Base-by-base conservation (phyloP, 1,140 invertebrate species). In the Anoplolepis gracilipes region DNA sequence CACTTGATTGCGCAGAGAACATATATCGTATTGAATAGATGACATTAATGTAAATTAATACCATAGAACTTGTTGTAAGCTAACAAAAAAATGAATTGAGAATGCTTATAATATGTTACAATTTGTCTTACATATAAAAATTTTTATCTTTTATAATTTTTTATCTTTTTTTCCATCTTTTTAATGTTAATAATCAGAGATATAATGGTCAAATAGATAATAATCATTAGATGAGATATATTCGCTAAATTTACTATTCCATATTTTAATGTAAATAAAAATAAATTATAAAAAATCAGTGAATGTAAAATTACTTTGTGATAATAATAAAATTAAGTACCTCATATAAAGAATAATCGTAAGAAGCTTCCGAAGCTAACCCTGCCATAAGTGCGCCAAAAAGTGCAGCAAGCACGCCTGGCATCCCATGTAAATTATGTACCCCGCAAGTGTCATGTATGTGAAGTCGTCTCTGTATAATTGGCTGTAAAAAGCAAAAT, bases 371-470 rank as follows among this genome's bases (percentile, higher is more conserved):
- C 3, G 96, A 96, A 1, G 98, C 98, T 8, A 98, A 87, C 10
- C 95, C 96, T 10, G 98, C 97, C 91, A 97, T 97, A 19, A 99
- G 91, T 1, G 97, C 96, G 0, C 98, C 97, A 36, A 97, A 96
- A 53, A 99, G 92, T 57, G 97, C 98, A 5, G 97, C 98, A 22
- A 98, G 94, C 2, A 99, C 92, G 19, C 98, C 98, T 0, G 99
- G 99, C 97, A 99, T 98, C 0, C 99, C 99, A 92, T 99, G 99
- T 11, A 99, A 96, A 95, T 99, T 99, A 95, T 99, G 97, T 0
- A 99, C 98, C 2, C 99, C 99, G 93, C 98, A 99, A 1, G 98
- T 99, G 93, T 99, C 99, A 91, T 98, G 97, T 57, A 99, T 94
- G 67, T 97, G 96, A 4, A 98, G 92, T 65, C 96, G 96, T 53